Evolutionary conservation across 1,140 invertebrate genomes (phyloP).

Genomic region (Drosophila nebulosa): DNA sequence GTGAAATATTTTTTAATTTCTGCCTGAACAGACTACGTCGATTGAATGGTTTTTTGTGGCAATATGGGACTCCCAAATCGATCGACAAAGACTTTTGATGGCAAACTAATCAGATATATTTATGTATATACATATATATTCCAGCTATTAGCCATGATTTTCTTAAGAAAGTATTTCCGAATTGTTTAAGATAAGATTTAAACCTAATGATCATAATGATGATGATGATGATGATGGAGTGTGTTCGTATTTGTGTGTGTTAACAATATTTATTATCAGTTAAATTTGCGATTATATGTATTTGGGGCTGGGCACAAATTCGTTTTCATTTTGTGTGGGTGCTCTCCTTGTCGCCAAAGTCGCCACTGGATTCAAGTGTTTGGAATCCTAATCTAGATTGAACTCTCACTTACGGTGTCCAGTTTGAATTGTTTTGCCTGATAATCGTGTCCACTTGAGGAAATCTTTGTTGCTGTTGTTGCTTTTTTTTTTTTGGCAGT

Average conservation of each 20-base stretch:
- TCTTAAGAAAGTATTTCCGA: not conserved
- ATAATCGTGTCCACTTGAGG: slow-evolving; percentile 22
- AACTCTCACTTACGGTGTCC: slow-evolving; percentile 57
- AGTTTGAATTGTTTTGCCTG: slow-evolving; percentile 17
- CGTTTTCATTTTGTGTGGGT: not conserved
- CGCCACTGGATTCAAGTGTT: slow-evolving; percentile 39
- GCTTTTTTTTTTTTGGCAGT: not conserved
- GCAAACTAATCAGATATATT: not conserved
- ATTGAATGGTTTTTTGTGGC: not conserved
- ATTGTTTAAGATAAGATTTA: not conserved
- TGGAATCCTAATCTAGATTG: slow-evolving; percentile 38
- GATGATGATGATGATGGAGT: not conserved
- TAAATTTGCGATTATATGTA: slow-evolving; percentile 4
- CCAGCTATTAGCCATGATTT: not conserved
- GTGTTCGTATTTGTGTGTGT: not conserved
- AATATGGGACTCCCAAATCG: not conserved
- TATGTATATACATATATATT: too few species aligned
- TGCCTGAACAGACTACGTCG: not conserved
- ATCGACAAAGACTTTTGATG: not conserved
- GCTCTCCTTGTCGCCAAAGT: slow-evolving; percentile 25
- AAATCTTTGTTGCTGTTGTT: not conserved
- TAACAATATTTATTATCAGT: not conserved
- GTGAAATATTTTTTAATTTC: not conserved
- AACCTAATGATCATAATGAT: not conserved
- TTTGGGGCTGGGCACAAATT: not conserved